phyloP scores from a whole-genome alignment of 2,113 vertebrate species.

The Onychostruthus taczanowskii region DNA sequence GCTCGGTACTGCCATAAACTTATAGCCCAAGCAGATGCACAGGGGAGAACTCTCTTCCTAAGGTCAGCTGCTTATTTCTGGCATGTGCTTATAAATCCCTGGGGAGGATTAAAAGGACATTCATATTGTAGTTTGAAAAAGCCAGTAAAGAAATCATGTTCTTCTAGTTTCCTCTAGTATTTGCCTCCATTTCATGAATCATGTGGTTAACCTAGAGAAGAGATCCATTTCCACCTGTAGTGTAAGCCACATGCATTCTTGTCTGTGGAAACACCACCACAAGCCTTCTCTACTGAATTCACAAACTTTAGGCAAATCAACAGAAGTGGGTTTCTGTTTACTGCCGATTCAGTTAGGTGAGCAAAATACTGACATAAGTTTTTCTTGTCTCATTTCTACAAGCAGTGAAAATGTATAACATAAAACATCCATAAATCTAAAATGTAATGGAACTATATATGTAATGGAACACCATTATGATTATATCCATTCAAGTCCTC shows the following conservation, averaged over 20 bases:
- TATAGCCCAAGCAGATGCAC: slow-evolving; percentile 51
- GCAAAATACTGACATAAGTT: neutral
- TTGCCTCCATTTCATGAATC: neutral
- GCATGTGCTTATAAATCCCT: neutral
- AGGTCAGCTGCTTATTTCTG: slow-evolving; percentile 61
- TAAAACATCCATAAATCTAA: neutral
- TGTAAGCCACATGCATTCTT: neutral
- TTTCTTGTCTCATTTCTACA: neutral
- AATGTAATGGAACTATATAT: neutral
- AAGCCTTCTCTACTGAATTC: neutral
- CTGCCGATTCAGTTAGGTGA: neutral
- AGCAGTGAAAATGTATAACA: neutral
- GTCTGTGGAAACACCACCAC: neutral
- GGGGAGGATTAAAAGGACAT: slow-evolving; percentile 28
- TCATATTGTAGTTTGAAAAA: neutral
- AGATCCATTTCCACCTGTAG: neutral
- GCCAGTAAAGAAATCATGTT: neutral
- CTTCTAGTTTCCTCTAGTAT: neutral
- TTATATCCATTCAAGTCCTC: neutral
- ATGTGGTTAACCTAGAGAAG: neutral
- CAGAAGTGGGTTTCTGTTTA: neutral
- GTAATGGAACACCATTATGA: neutral
- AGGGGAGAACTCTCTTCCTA: slow-evolving; percentile 30
- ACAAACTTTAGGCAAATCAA: neutral
- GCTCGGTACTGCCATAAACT: slow-evolving; percentile 58